Base-by-base conservation (phyloP, 2,113 vertebrate genomes). In the Cichladusa arquata region DNA sequence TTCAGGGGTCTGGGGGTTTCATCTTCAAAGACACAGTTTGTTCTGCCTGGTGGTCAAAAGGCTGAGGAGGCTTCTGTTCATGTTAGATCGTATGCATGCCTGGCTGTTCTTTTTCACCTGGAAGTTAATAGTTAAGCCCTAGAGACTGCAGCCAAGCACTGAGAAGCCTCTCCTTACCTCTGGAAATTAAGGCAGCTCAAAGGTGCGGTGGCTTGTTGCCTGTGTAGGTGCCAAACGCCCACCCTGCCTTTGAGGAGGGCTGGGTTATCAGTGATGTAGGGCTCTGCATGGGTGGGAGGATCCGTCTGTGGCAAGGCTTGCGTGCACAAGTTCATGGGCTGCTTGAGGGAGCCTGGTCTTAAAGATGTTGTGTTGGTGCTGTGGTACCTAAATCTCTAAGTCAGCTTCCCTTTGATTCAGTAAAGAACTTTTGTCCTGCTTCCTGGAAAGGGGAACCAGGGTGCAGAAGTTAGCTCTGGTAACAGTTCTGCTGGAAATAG, bases 51-150 rank as follows among this genome's bases (percentile, higher is more conserved):
- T 72, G 40, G 40, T 50, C 69, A 42, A 60, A 92, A 72, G 25
- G n/a, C 8, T 0, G 14, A 85, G 44, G 42, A 87, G 25, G 12
- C 19, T 81, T 86, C 65, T 40, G 48, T 36, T 89, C 6, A 0
- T 9, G 14, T 24, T 78, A 14, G 73, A 60, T 29, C 0, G 0
- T n/a, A 6, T 33, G 8, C 20, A 23, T 3, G 16, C 66, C 69
- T 69, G 45, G 50, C 38, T 67, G 19, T 8, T 20, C 74, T 81
- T 70, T 57, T 45, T 58, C 66, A 33, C 34, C 54, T 34, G 56
- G 33, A 65, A 80, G 56, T 40, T 45, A 65, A 45, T n/a, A 56
- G 61, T 69, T 62, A 38, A 86, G 33, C 77, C 29, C 29, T 11
- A 17, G 45, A 92, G 76, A 4, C 24, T 54, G 76, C 3, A 4